A percentile compares a stretch with the other conserved stretches of the same genome.
These are phyloP conservation scores for Carpatolechia fugitivella DNA, from an alignment of 2,888 invertebrate genomes.

Conservation along the genomic window DNA sequence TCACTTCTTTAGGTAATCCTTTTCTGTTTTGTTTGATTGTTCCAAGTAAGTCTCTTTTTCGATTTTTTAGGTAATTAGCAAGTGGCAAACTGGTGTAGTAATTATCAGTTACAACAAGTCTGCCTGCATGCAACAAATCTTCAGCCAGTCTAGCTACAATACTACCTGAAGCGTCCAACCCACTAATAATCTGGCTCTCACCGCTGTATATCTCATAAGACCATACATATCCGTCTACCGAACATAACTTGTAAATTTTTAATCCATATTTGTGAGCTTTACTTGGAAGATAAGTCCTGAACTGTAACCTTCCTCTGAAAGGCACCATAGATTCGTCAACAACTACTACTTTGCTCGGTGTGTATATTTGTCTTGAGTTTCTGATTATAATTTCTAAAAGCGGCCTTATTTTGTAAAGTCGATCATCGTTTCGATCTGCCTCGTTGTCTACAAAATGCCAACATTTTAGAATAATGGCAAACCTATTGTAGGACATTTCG, in stretches of 20 bases:
- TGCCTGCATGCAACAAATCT: conserved; percentile 25
- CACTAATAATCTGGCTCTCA: conserved; percentile 21
- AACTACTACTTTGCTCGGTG: conserved; percentile 31
- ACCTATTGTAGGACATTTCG: too few species aligned
- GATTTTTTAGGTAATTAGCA: conserved; percentile 26
- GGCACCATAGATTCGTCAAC: conserved; percentile 43
- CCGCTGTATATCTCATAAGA: conserved; percentile 29
- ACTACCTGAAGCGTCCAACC: conserved; percentile 15
- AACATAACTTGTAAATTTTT: conserved; percentile 41
- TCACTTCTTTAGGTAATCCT: conserved; percentile 29
- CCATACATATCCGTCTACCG: conserved; percentile 33
- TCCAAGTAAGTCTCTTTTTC: conserved; percentile 29
- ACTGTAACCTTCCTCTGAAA: conserved; percentile 35
- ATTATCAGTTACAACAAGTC: conserved; percentile 34
- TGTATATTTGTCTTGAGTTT: conserved; percentile 25
- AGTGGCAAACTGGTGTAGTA: conserved; percentile 32
- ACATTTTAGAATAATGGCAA: too few species aligned
- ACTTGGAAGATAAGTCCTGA: conserved; percentile 39
- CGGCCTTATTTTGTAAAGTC: conserved; percentile 25
- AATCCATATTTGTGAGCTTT: conserved; percentile 39
- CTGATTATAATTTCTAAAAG: conserved; percentile 15
- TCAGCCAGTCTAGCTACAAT: conserved; percentile 19
- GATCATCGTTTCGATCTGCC: conserved; percentile 20
- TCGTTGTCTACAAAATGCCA: too few species aligned
- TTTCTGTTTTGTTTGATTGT: conserved; percentile 30